Evolutionary conservation across 2,113 vertebrate species (phyloP).

Genomic region (Nipponia nippon): DNA sequence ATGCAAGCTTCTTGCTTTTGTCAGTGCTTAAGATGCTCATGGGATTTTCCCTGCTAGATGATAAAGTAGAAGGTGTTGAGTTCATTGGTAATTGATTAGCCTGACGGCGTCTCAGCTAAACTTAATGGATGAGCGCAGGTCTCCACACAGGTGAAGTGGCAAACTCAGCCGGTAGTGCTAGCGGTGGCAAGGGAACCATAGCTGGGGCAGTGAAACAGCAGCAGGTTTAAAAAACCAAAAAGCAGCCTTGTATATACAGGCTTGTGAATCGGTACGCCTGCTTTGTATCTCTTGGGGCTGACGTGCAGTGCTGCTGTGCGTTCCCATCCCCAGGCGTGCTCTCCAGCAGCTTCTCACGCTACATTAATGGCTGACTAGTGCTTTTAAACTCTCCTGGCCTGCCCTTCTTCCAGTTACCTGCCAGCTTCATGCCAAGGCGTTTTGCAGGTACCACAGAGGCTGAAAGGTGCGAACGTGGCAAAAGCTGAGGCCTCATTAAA

Average conservation of each 20-base stretch:
- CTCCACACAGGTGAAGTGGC: not conserved
- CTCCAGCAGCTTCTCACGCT: not conserved
- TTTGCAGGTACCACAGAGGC: not conserved
- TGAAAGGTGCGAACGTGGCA: not conserved
- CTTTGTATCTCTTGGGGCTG: not conserved
- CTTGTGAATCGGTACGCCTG: accelerated
- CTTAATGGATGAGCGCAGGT: accelerated
- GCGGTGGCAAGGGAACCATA: not conserved
- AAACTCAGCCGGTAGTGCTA: not conserved
- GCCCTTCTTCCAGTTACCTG: not conserved
- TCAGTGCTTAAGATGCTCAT: not conserved
- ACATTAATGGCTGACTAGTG: accelerated
- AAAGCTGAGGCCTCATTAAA: not conserved
- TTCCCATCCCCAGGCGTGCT: not conserved
- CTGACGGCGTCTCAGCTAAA: not conserved
- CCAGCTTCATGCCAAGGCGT: accelerated
- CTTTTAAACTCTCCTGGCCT: not conserved
- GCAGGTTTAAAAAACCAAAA: not conserved
- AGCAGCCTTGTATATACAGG: not conserved
- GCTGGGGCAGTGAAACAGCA: not conserved
- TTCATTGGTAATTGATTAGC: not conserved
- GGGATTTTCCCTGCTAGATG: not conserved
- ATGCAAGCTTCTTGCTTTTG: not conserved
- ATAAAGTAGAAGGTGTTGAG: not conserved
- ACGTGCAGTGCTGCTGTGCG: accelerated